Percentiles rank a stretch among this genome's conserved stretches.
Evolutionary conservation across 2,113 vertebrate genomes (phyloP).

Genomic region (Typhlomys cinereus): DNA sequence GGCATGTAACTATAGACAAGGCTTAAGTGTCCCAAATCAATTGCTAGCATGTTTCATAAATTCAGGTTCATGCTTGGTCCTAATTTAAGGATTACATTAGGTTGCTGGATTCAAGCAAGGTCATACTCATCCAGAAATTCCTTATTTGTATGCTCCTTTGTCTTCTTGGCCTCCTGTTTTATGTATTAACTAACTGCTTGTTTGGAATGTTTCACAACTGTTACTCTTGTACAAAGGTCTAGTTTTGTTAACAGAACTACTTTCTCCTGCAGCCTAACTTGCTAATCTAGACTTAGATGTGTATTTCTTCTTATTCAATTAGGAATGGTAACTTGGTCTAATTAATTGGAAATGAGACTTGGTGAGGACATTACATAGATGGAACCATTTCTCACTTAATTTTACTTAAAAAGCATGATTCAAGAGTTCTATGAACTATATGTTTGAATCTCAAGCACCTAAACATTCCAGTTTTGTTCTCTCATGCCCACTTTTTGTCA

Average conservation of each 20-base stretch:
- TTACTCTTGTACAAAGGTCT: background rate
- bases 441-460: background rate
- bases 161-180: background rate
- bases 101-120: background rate
- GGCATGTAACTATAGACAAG: background rate
- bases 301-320: conserved; percentile 30
- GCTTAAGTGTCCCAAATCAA: background rate
- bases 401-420: background rate
- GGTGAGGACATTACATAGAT: background rate
- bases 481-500: background rate
- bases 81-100: too few species aligned
- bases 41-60: background rate
- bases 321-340: background rate
- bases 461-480: background rate
- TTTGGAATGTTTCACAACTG: background rate
- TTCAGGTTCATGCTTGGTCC: background rate
- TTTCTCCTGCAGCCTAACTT: background rate
- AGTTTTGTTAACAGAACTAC: background rate
- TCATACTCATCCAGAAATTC: background rate
- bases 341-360: conserved; percentile 15
- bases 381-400: background rate
- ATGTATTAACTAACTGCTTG: background rate
- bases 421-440: background rate
- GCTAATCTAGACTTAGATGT: background rate
- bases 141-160: background rate